Percentiles rank a stretch among this genome's conserved stretches.
Evolutionary conservation across 2,888 invertebrate species (phyloP).

Genomic region (Vandiemenella viatica): DNA sequence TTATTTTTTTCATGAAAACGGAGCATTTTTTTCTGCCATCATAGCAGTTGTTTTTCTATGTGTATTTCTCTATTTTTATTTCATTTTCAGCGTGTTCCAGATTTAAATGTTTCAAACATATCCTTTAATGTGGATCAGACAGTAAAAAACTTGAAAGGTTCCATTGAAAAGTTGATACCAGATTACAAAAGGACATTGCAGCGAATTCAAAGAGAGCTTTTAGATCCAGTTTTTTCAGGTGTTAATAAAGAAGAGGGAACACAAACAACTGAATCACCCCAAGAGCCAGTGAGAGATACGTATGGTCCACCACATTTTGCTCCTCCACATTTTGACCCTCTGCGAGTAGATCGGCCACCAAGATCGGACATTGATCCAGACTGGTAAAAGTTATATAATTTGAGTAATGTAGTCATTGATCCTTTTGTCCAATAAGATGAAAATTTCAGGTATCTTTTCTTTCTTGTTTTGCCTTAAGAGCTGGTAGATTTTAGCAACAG

Average conservation of each 20-base stretch:
- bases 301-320: background rate
- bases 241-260: slow-evolving; percentile 2
- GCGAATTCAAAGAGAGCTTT: slow-evolving; percentile 44
- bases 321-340: slow-evolving; percentile 4
- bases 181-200: slow-evolving; percentile 43
- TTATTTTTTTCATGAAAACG: too few relatives aligned
- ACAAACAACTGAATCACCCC: slow-evolving; percentile 3
- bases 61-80: slow-evolving; percentile 23
- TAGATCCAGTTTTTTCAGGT: slow-evolving; percentile 34
- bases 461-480: background rate
- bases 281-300: background rate
- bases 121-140: slow-evolving; percentile 41
- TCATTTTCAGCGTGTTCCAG: slow-evolving; percentile 34
- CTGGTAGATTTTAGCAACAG: too few relatives aligned
- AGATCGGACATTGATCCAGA: slow-evolving; percentile 3
- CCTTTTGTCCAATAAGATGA: too few relatives aligned
- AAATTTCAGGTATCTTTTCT: too few relatives aligned
- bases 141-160: slow-evolving; percentile 39
- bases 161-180: slow-evolving; percentile 47
- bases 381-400: background rate
- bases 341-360: slow-evolving; percentile 3
- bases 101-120: slow-evolving; percentile 43
- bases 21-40: too few relatives aligned
- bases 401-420: background rate
- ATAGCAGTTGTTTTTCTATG: too few relatives aligned